Evolutionary conservation across 2,113 vertebrate species (phyloP).

Genomic region (Poicephalus gulielmi): DNA sequence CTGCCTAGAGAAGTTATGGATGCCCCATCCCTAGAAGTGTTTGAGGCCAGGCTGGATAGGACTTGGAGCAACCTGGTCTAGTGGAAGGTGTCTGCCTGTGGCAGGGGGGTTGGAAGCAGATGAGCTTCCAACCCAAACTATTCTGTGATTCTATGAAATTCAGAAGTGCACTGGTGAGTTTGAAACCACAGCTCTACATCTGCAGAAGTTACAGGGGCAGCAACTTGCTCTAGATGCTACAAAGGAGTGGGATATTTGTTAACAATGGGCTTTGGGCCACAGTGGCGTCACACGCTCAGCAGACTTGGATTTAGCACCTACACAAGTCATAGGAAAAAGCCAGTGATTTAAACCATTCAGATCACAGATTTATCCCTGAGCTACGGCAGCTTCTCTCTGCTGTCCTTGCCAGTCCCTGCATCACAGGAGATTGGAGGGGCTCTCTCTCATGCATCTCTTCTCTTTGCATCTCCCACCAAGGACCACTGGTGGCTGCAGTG

Average conservation of each 20-base stretch:
- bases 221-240: background rate
- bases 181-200: background rate
- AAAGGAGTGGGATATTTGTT: background rate
- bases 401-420: background rate
- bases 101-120: background rate
- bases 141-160: background rate
- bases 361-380: background rate
- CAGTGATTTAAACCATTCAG: background rate
- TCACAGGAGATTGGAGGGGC: background rate
- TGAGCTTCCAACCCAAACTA: background rate
- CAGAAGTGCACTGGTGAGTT: background rate
- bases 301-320: background rate
- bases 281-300: accelerated
- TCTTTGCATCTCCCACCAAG: background rate
- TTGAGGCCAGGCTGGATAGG: background rate
- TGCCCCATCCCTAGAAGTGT: background rate
- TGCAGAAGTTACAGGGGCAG: background rate
- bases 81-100: background rate
- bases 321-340: background rate
- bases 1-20: background rate
- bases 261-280: background rate
- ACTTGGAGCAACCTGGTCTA: background rate
- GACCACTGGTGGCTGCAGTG: background rate
- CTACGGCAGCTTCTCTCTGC: background rate
- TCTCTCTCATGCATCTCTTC: background rate